Percentiles rank a stretch among this genome's conserved stretches.
These are phyloP conservation scores for Cantharis nigra DNA, from an alignment of 2,888 invertebrate species.

Conservation along the genomic window DNA sequence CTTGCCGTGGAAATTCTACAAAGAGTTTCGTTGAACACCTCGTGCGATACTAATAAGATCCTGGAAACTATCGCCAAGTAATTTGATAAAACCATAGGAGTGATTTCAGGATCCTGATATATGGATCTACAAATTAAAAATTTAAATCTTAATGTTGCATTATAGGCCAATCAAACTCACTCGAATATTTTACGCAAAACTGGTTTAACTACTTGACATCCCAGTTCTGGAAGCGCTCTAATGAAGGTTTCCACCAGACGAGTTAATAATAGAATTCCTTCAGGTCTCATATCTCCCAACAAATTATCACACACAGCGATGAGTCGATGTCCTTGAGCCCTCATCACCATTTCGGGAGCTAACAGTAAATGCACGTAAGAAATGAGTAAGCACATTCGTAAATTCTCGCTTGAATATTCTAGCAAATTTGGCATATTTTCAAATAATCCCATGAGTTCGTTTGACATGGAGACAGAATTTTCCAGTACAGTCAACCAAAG, in stretches of 20 bases:
- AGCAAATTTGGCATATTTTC: slow-evolving; percentile 75
- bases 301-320: slow-evolving; percentile 72
- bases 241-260: slow-evolving; percentile 78
- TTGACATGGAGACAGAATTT: slow-evolving; percentile 68
- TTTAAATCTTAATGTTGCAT: background rate
- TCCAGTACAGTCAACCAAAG: slow-evolving; percentile 87
- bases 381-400: slow-evolving; percentile 78
- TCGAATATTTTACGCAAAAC: slow-evolving; percentile 65
- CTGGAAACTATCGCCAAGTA: slow-evolving; percentile 80
- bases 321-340: slow-evolving; percentile 71
- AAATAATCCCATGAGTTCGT: slow-evolving; percentile 73
- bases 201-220: slow-evolving; percentile 72
- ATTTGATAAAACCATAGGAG: slow-evolving; percentile 75
- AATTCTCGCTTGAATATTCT: slow-evolving; percentile 81
- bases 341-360: slow-evolving; percentile 77
- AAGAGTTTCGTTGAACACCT: slow-evolving; percentile 66
- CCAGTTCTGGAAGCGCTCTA: slow-evolving; percentile 72
- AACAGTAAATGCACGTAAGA: slow-evolving; percentile 82
- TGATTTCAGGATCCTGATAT: slow-evolving; percentile 67
- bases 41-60: slow-evolving; percentile 72
- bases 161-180: slow-evolving; percentile 48
- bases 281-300: slow-evolving; percentile 76
- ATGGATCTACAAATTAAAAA: slow-evolving; percentile 60
- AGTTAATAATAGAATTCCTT: slow-evolving; percentile 74
- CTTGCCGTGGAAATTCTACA: slow-evolving; percentile 57